These are phyloP conservation scores for Tetragnatha versicolor DNA, from an alignment of 1,140 invertebrate species.

Conservation along the genomic window DNA sequence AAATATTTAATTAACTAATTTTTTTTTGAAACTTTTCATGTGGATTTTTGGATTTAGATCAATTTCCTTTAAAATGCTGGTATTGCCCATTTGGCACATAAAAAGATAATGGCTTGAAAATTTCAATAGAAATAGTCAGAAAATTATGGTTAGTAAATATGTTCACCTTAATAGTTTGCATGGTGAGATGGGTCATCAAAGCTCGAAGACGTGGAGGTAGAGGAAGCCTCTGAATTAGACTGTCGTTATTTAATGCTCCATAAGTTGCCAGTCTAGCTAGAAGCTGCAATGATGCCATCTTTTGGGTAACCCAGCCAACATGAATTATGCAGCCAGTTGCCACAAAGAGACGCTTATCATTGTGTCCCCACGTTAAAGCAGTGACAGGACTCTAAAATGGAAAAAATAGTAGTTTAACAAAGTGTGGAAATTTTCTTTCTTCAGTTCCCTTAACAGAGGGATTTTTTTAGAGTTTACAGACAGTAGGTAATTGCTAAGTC, in stretches of 20 bases:
- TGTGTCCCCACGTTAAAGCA: slow-evolving; percentile 96
- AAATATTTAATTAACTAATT: too few relatives aligned
- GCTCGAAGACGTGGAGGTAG: slow-evolving; percentile 84
- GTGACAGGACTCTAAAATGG: slow-evolving; percentile 72
- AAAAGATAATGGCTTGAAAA: too few relatives aligned
- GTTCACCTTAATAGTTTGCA: slow-evolving; percentile 90
- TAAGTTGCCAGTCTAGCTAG: slow-evolving; percentile 79
- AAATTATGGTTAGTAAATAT: too few relatives aligned
- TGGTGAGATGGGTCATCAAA: slow-evolving; percentile 86
- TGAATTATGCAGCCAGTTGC: slow-evolving; percentile 83
- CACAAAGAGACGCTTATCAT: slow-evolving; percentile 91
- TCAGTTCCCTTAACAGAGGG: not conserved
- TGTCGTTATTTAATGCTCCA: slow-evolving; percentile 69
- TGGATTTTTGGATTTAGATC: too few relatives aligned
- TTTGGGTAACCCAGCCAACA: slow-evolving; percentile 85
- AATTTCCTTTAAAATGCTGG: too few relatives aligned
- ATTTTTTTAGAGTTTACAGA: too few relatives aligned
- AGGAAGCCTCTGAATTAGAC: slow-evolving; percentile 73
- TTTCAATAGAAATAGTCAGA: too few relatives aligned
- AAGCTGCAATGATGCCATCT: slow-evolving; percentile 87
- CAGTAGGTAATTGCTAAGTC: too few relatives aligned
- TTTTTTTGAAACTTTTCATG: too few relatives aligned
- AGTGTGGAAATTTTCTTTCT: not conserved
- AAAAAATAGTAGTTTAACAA: not conserved
- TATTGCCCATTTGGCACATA: too few relatives aligned